Percentiles rank a stretch among this genome's conserved stretches.
Evolutionary conservation across 2,888 invertebrate species (phyloP).

Genomic region (Tortrix viridana): DNA sequence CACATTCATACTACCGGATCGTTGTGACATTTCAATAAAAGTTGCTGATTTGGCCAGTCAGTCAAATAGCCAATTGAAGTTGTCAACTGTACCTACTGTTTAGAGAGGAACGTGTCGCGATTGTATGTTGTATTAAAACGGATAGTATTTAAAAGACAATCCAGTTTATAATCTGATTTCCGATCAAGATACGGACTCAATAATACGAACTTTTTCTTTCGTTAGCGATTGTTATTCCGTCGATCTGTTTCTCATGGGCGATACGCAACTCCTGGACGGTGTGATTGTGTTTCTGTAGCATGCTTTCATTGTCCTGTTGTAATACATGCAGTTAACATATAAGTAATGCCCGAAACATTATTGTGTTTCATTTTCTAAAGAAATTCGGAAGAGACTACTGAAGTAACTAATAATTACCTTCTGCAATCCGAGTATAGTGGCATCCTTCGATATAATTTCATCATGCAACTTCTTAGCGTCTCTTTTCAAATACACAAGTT

Average conservation of each 20-base stretch:
- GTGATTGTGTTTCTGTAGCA: conserved; percentile 57
- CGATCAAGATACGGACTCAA: conserved; percentile 28
- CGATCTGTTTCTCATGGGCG: conserved; percentile 62
- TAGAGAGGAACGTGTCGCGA: too few species aligned
- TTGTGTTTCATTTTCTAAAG: neutral
- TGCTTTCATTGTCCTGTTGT: conserved; percentile 65
- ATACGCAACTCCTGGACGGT: conserved; percentile 55
- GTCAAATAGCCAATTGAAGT: too few species aligned
- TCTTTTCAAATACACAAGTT: conserved; percentile 71
- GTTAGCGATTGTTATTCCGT: conserved; percentile 56
- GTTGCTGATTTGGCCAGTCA: too few species aligned
- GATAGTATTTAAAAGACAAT: neutral
- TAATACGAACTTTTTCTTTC: conserved; percentile 66
- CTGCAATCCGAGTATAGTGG: conserved; percentile 54
- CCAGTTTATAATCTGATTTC: neutral
- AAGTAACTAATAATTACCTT: conserved; percentile 58
- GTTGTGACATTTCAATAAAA: too few species aligned
- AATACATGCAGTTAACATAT: neutral
- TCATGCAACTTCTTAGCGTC: conserved; percentile 71
- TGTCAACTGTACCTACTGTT: too few species aligned
- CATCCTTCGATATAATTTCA: conserved; percentile 60
- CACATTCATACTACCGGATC: too few species aligned
- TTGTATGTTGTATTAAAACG: too few species aligned
- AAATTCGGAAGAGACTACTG: neutral
- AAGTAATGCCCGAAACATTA: neutral